Percentiles rank a stretch among this genome's conserved stretches.
Evolutionary conservation across 2,113 vertebrate species (phyloP).

Genomic region (Thalassarche chlororhynchos): DNA sequence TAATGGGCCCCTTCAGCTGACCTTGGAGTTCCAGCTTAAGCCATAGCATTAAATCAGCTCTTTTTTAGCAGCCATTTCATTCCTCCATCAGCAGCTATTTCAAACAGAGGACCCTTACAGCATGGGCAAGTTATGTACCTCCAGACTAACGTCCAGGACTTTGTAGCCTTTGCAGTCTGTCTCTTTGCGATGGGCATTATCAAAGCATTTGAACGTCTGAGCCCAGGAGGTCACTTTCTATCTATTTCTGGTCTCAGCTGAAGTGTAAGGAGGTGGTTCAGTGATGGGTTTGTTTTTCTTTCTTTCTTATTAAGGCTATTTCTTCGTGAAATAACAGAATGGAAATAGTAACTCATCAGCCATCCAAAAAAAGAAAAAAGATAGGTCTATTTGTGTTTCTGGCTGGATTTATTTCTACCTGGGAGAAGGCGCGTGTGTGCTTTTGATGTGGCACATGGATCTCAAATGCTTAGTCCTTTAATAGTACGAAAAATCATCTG

Average conservation of each 20-base stretch:
- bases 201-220: conserved; percentile 6
- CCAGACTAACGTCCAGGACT: neutral
- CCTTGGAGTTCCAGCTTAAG: conserved; percentile 60
- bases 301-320: conserved; percentile 43
- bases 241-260: conserved; percentile 37
- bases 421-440: neutral
- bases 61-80: conserved; percentile 66
- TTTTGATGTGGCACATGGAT: neutral
- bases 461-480: neutral
- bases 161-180: neutral
- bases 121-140: conserved; percentile 17
- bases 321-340: conserved; percentile 36
- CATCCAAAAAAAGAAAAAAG: neutral
- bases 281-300: conserved; percentile 16
- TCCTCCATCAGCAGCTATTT: conserved; percentile 52
- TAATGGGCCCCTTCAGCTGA: conserved; percentile 34
- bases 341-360: conserved; percentile 47
- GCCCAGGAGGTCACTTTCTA: neutral
- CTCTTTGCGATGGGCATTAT: neutral
- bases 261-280: conserved; percentile 27
- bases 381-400: conserved; percentile 38
- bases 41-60: conserved; percentile 45
- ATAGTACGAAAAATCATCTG: neutral
- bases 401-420: conserved; percentile 63
- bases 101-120: conserved; percentile 49